A percentile compares a stretch with the other conserved stretches of the same genome.
phyloP scores from a whole-genome alignment of 2,797 vertebrate genomes.

The Rhinichthys osculus region DNA sequence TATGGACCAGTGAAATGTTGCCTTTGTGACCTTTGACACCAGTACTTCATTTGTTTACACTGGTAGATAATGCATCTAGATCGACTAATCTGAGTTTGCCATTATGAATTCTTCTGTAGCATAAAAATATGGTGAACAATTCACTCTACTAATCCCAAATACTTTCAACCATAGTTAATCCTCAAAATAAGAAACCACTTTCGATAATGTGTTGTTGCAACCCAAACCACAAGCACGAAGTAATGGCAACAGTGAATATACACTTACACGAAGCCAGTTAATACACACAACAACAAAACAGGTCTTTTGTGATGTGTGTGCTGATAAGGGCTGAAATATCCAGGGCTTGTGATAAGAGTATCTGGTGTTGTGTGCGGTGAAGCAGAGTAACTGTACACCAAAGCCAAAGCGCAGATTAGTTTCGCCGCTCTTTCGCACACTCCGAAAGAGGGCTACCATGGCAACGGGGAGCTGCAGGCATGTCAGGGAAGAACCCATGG shows the following conservation, averaged over 20 bases:
- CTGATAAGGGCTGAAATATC: constrained; percentile 30
- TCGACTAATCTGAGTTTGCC: not conserved
- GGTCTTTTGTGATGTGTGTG: constrained; percentile 12
- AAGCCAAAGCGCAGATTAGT: constrained; percentile 50
- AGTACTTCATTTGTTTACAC: not conserved
- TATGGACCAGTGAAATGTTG: not conserved
- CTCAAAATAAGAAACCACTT: constrained; percentile 44
- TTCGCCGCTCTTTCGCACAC: constrained; percentile 25
- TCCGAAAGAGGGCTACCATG: constrained; percentile 43
- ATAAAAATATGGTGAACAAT: not conserved
- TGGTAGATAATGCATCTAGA: not conserved
- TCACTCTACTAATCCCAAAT: not conserved
- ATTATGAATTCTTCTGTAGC: not conserved
- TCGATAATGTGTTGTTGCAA: constrained; percentile 3
- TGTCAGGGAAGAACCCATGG: constrained; percentile 26
- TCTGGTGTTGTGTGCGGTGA: constrained; percentile 38
- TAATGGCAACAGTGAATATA: constrained; percentile 9
- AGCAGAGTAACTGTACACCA: constrained; percentile 48
- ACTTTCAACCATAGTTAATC: not conserved
- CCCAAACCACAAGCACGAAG: constrained; percentile 4
- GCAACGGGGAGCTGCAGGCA: constrained; percentile 29
- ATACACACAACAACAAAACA: constrained; percentile 39
- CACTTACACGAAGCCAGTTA: constrained; percentile 22
- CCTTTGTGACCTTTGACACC: not conserved
- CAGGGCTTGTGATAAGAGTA: constrained; percentile 41